Evolutionary conservation across 2,113 vertebrate genomes (phyloP), one percentile per base, ranked within the genome.

Genomic region (Stomatorhinus ivindoensis): DNA sequence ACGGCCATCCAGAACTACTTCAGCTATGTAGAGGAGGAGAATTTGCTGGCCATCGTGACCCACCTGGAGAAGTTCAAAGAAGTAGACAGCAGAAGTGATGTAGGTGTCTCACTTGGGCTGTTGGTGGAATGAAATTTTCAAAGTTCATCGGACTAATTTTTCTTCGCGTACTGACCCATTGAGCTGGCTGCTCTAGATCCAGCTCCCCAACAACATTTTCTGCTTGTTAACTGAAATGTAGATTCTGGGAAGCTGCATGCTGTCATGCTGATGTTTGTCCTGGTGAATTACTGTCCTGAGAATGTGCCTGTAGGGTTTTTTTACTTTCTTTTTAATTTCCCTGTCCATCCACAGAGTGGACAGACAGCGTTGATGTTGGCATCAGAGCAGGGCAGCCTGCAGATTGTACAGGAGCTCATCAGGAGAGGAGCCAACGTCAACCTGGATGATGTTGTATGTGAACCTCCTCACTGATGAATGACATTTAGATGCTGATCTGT

Each of bases 301-400:
- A 35, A 42, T 44, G 80, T 44, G 42, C 1, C 35, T 24, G 80
- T 21, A 42, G 80, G n/a, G 42, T 21, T 89, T 89, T 85, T 51
- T 76, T 48, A n/a, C 69, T 53, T 17, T 90, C 27, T 91, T 42
- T n/a, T 39, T 76, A 10, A 47, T 48, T 65, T 24, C 8, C 11
- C 3, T 92, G 27, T 76, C 11, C 51, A 15, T 39, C 39, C 93
- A 85, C 92, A 99, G 98, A 98, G 95, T 84, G 97, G 98, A 87
- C 98, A 98, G 95, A 99, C 98, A 90, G 96, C 98, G 0, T 93
- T 99, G 91, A 99, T 99, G 98, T 91, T 99, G 92, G 97, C 98
- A 1, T 96, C 98, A 73, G 98, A 99, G 90, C 98, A 97, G 94
- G 98, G 98, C 92, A 98, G 95, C 91, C 92, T 99, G 93, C 98